Conservation (phyloP, 2,888 invertebrate species). For the Poecilobothrus nobilitatus region DNA sequence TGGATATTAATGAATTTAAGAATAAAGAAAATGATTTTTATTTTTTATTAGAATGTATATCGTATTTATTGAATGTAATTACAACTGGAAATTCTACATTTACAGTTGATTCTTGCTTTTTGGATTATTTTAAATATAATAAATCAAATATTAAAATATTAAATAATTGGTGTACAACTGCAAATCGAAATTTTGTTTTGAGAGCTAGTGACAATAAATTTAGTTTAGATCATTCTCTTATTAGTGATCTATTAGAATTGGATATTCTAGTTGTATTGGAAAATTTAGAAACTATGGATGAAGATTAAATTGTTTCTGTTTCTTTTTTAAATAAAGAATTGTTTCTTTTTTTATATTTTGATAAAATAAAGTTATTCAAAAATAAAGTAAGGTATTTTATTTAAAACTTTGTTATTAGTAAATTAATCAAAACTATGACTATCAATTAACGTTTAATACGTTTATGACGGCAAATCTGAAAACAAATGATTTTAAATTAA, state of each 20-base stretch:
- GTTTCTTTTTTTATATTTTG: not conserved
- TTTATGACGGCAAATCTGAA: too few species aligned
- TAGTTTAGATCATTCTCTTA: not conserved
- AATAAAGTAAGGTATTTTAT: too few species aligned
- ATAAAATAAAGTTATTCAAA: too few species aligned
- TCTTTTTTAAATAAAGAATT: not conserved
- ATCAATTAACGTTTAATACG: too few species aligned
- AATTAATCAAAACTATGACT: too few species aligned
- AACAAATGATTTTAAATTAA: too few species aligned
- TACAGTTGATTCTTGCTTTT: not conserved
- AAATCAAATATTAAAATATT: not conserved
- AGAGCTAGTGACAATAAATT: not conserved
- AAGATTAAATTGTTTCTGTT: not conserved
- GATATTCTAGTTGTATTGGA: not conserved
- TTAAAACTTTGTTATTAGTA: too few species aligned
- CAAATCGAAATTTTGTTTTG: not conserved
- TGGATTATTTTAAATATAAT: not conserved
- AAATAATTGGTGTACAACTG: not conserved
- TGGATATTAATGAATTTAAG: not conserved
- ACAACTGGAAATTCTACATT: not conserved
- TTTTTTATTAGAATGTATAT: not conserved
- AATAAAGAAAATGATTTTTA: slow-evolving; percentile 1
- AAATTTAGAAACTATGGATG: not conserved
- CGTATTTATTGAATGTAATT: slow-evolving; percentile 9
- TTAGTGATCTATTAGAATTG: not conserved